These are phyloP conservation scores for Taurulus bubalis DNA, from an alignment of 2,113 vertebrate species.

Conservation along the genomic window DNA sequence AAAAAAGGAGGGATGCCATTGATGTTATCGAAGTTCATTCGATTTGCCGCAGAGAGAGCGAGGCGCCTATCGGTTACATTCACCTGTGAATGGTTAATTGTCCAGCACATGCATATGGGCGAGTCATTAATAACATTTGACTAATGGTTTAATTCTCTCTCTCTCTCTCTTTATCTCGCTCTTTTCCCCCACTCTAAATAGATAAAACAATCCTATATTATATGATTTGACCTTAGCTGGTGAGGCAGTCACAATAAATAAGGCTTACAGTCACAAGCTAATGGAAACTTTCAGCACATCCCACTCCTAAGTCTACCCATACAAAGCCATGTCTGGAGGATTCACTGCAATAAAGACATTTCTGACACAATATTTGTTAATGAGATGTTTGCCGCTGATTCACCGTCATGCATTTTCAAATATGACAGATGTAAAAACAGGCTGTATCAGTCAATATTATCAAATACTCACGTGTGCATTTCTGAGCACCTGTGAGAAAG, in stretches of 20 bases:
- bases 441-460: neutral
- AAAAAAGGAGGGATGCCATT: conserved; percentile 82
- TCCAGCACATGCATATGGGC: conserved; percentile 90
- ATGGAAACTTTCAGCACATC: neutral
- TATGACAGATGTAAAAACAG: neutral
- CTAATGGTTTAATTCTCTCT: conserved; percentile 85
- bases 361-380: neutral
- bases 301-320: neutral
- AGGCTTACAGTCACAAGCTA: neutral
- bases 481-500: neutral
- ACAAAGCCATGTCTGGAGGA: neutral
- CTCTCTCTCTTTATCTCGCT: conserved; percentile 11
- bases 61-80: conserved; percentile 95
- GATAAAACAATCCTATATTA: conserved; percentile 15
- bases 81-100: conserved; percentile 99
- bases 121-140: conserved; percentile 96
- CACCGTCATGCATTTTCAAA: neutral
- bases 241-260: neutral
- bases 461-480: neutral
- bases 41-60: conserved; percentile 87
- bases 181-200: neutral
- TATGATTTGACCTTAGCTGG: neutral
- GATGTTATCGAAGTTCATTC: conserved; percentile 94
- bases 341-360: neutral
- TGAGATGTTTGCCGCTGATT: neutral